Conservation (phyloP, 2,113 vertebrate genomes). For the Ictalurus punctatus region DNA sequence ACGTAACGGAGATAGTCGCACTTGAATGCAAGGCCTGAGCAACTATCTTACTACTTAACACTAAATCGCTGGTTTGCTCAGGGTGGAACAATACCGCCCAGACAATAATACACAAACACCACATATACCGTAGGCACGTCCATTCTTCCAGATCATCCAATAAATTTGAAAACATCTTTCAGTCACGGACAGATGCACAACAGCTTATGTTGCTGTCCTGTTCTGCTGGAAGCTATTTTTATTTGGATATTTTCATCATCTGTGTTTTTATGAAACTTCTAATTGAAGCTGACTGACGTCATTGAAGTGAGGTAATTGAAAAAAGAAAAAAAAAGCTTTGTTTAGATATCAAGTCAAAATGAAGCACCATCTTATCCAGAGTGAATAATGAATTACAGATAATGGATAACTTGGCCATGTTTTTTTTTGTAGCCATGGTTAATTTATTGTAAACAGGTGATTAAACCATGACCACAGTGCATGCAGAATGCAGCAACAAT, state of each 20-base stretch:
- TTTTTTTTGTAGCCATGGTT: background rate
- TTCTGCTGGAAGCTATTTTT: background rate
- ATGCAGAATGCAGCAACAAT: conserved; percentile 1
- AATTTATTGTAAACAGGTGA: background rate
- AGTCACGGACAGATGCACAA: background rate
- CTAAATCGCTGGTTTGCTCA: background rate
- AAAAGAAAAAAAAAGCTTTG: conserved; percentile 52
- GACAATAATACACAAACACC: background rate
- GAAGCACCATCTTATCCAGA: background rate
- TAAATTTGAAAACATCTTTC: background rate
- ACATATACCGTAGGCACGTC: background rate
- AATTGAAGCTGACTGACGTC: conserved; percentile 57
- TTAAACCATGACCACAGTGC: background rate
- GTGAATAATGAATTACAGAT: background rate
- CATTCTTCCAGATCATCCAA: background rate
- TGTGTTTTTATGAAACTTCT: conserved; percentile 51
- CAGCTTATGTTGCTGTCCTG: background rate
- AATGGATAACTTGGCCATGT: background rate
- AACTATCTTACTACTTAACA: background rate
- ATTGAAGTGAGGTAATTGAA: background rate
- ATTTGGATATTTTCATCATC: conserved; percentile 39
- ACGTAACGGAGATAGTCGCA: background rate
- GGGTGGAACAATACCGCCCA: background rate
- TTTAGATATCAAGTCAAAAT: conserved; percentile 25
- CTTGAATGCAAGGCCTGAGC: background rate